Base-by-base conservation (phyloP, 2,888 invertebrate species). In the Brenthis daphne region DNA sequence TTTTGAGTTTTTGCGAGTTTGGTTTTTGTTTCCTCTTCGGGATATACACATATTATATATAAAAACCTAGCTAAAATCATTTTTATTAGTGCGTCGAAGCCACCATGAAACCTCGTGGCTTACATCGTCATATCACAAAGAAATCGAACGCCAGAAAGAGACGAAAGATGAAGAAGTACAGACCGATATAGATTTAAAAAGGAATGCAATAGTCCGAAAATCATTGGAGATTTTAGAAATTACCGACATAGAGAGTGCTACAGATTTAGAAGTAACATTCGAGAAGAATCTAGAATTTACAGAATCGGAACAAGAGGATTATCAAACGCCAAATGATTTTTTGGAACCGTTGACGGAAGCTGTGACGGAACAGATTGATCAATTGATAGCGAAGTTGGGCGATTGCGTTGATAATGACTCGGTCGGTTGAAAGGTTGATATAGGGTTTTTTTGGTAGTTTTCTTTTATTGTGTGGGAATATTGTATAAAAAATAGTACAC, bases 301-400 rank as follows among this genome's bases (percentile, higher is more conserved):
- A 33, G 90, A 88, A 51, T 83, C 86, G 0, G 88, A 88, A 47
- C 82, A 85, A 70, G 90, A 89, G 63, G 81, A 85, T 58, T 91
- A 82, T 75, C 82, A 85, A 74, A 89, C 91, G 37, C 90, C 90
- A 12, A 90, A 82, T 56, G 90, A 80, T 16, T 88, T 86, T 69
- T 60, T 89, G 57, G 90, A 92, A 53, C 88, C 89, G 0, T 68
- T 92, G 74, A 89, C 85, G 61, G 87, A 88, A 64, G 85, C 87
- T 0, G 87, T 92, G 1, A 78, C 83, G 0, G 86, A 92, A 54
- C 91, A 92, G 56, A 92, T 93, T 1, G 90, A 92, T 72, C 84
- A 89, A 70, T 75, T 92, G 75, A 91, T 92, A 50, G 82, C 88
- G 0, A 91, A 90, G 70, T 70, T 92, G 65, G 84, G 85, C 57